Conservation (phyloP, 2,888 invertebrate genomes). For the Drosophila stalkeri region DNA sequence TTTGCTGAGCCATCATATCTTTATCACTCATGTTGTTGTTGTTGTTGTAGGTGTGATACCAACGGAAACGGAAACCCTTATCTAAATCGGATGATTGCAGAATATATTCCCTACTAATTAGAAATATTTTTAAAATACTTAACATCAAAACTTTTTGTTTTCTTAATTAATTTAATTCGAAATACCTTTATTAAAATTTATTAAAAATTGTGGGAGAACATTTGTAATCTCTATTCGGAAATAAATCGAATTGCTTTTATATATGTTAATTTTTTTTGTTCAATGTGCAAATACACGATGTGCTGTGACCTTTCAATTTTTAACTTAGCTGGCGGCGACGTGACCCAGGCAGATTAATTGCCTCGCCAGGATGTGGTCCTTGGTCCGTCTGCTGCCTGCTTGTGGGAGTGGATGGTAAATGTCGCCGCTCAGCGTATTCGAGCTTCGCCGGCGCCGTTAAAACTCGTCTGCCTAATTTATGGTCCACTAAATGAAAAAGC, state of each 20-base stretch:
- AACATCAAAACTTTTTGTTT: no score
- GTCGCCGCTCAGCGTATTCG: conserved; percentile 37
- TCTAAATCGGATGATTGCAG: no score
- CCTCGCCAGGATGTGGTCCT: conserved; percentile 45
- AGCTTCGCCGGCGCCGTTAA: conserved; percentile 37
- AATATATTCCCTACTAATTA: no score
- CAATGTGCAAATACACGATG: neutral
- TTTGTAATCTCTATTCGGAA: neutral
- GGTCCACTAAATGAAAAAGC: conserved; percentile 70
- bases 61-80: no score
- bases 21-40: no score
- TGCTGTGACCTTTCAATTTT: conserved; percentile 50
- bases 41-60: no score
- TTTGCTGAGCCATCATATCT: no score
- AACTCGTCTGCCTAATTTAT: conserved; percentile 65
- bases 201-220: neutral
- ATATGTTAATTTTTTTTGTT: conserved; percentile 5
- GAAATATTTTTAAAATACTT: no score
- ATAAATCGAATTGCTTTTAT: conserved; percentile 11
- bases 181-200: no score
- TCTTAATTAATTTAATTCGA: no score
- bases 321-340: conserved; percentile 49
- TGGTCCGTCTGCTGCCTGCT: conserved; percentile 12
- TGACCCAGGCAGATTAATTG: conserved; percentile 61
- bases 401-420: conserved; percentile 19